A percentile compares a stretch with the other conserved stretches of the same genome.
Evolutionary conservation across 2,888 invertebrate genomes (phyloP).

Genomic region (Eumacrocentrus americanus): DNA sequence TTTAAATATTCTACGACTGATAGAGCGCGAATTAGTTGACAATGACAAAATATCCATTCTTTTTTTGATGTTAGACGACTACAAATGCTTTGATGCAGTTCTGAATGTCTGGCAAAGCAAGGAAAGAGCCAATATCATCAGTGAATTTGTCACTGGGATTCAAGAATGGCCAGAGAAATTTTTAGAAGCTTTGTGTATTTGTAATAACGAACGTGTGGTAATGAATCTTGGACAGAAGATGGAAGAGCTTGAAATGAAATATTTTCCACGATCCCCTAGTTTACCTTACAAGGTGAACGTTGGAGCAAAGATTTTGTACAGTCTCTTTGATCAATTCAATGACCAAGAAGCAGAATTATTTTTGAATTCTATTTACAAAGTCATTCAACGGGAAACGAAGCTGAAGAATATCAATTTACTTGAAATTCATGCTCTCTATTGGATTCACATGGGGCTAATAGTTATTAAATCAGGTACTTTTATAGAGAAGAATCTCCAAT

Average conservation of each 20-base stretch:
- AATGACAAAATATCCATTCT: slow-evolving; percentile 20
- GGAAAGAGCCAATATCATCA: not conserved
- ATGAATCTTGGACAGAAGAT: slow-evolving; percentile 9
- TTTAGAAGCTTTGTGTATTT: slow-evolving; percentile 21
- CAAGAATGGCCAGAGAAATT: slow-evolving; percentile 21
- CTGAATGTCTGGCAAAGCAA: not conserved
- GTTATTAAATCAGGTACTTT: slow-evolving; percentile 13
- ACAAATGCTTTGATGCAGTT: not conserved
- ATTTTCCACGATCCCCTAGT: not conserved
- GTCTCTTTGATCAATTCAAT: slow-evolving; percentile 14
- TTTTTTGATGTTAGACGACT: slow-evolving; percentile 15
- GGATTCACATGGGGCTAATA: slow-evolving; percentile 6
- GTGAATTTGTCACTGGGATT: slow-evolving; percentile 5
- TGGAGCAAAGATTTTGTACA: slow-evolving; percentile 16
- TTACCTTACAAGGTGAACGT: slow-evolving; percentile 3
- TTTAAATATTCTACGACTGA: not conserved
- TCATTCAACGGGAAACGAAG: not conserved
- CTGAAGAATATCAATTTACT: not conserved
- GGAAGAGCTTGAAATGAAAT: slow-evolving; percentile 7
- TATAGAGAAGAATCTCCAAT: no score
- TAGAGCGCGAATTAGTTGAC: slow-evolving; percentile 10
- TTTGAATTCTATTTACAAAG: slow-evolving; percentile 11
- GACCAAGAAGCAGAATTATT: not conserved
- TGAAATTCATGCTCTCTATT: slow-evolving; percentile 23
- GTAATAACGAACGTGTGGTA: not conserved